Evolutionary conservation across 2,797 vertebrate genomes (phyloP), one percentile per base, ranked within the genome.

Genomic region (Brotula barbata): DNA sequence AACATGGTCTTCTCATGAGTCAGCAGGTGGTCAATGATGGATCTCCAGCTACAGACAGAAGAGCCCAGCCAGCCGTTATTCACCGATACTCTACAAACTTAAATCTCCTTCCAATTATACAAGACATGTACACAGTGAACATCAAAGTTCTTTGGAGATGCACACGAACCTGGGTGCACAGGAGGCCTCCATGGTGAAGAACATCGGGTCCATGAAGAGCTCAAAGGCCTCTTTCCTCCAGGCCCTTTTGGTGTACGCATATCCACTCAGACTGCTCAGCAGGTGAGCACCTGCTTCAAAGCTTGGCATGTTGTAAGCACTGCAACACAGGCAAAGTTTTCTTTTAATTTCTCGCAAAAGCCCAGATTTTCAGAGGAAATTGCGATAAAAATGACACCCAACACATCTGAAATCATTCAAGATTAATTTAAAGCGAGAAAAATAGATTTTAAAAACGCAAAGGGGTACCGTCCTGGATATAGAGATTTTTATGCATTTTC

Each of bases 1-100:
- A 99, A 99, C 95, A 96, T 97, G 7, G 96, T 97, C 90, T 97
- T 99, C 87, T 99, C 97, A 0, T 99, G 97, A 47, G 97, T 99
- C 83, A 99, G 89, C 53, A 99, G 92, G 81, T 99, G 97, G 76
- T 99, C 97, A 72, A 95, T 91, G 65, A 98, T 95, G 75, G 95
- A 92, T 83, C 93, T 95, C 97, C 97, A 99, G 37, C 97, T 99
- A 23, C 1, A 71, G 81, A 75, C 40, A 68, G 82, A 43, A 73
- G 1, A 55, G 8, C 13, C 3, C 8, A 56, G 15, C 46, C 17
- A 58, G 60, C 9, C 20, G 64, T 21, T 25, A 19, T 13, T 50
- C 3, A 50, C 66, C 37, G 4, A 28, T 28, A 28, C 25, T 28
- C 11, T 39, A n/a, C 37, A 39, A 15, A 5, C 13, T n/a, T n/a